Evolutionary conservation across 1,140 invertebrate genomes (phyloP).

Genomic region (Aphis gossypii): DNA sequence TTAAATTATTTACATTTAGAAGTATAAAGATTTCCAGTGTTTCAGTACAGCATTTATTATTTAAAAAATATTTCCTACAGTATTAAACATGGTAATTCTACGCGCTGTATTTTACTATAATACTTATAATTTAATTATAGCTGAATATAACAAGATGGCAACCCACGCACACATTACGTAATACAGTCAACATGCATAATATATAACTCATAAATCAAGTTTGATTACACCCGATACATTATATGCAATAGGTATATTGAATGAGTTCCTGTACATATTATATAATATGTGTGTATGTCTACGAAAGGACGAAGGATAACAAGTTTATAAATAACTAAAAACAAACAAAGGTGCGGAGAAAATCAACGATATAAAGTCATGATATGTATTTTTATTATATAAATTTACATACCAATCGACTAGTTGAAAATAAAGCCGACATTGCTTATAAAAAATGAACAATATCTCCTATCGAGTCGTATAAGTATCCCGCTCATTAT

Average conservation of each 20-base stretch:
- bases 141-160: background rate
- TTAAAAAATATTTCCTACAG: background rate
- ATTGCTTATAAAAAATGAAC: background rate
- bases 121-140: background rate
- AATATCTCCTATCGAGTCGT: background rate
- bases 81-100: background rate
- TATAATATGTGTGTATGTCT: background rate
- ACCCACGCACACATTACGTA: background rate
- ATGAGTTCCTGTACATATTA: background rate
- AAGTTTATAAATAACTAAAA: background rate
- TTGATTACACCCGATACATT: too few relatives aligned
- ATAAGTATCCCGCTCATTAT: background rate
- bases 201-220: too few relatives aligned
- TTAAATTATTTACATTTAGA: background rate
- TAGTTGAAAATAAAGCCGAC: background rate
- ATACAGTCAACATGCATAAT: too few relatives aligned
- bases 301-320: background rate
- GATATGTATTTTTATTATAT: background rate
- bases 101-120: background rate
- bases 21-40: background rate
- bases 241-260: background rate
- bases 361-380: background rate
- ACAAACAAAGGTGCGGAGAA: background rate
- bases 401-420: background rate
- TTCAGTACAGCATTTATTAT: background rate